phyloP scores from a whole-genome alignment of 2,888 invertebrate species.

The Spodoptera picta region DNA sequence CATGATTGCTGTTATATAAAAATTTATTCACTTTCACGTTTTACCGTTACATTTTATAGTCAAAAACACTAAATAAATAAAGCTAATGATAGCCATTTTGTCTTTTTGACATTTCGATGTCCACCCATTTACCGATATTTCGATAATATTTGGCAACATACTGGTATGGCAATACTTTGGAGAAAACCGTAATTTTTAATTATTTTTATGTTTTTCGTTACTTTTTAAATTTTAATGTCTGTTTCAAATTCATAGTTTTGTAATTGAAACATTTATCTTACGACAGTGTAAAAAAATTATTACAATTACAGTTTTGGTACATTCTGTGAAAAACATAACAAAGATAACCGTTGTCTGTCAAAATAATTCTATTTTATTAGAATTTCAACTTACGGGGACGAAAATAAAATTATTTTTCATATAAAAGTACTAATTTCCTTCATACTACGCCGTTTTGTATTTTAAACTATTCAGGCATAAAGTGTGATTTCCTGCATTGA shows the following conservation, averaged over 20 bases:
- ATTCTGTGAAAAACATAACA: background rate
- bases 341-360: background rate
- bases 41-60: slow-evolving; percentile 56
- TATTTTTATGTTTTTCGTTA: no score
- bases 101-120: slow-evolving; percentile 63
- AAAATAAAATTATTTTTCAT: rapidly evolving
- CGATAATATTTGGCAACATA: slow-evolving; percentile 18
- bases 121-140: slow-evolving; percentile 51
- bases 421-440: background rate
- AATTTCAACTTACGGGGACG: rapidly evolving
- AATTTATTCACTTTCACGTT: slow-evolving; percentile 48
- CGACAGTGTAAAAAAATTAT: no score
- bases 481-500: background rate
- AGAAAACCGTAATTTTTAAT: slow-evolving; percentile 26
- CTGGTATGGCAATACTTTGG: background rate
- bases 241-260: no score
- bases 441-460: no score
- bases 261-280: no score
- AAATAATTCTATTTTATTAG: background rate
- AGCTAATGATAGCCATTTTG: slow-evolving; percentile 77
- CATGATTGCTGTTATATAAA: slow-evolving; percentile 64
- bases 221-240: background rate
- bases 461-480: background rate
- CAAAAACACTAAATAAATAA: slow-evolving; percentile 73
- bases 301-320: background rate